Percentiles rank a stretch among this genome's conserved stretches.
Evolutionary conservation across 2,113 vertebrate species (phyloP).

Genomic region (Jacana jacana): DNA sequence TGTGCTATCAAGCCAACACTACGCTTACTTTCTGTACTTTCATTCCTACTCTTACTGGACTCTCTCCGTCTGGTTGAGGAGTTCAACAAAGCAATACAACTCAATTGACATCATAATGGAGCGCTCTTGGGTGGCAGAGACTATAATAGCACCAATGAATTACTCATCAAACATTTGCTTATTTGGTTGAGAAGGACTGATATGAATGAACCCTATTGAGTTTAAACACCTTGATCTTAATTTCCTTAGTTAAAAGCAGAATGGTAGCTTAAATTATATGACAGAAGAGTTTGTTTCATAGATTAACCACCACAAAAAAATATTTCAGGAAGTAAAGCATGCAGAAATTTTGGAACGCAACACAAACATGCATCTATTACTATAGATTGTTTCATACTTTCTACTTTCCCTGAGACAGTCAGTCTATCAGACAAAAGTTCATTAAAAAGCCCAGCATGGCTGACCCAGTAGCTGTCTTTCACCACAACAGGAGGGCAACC

Average conservation of each 20-base stretch:
- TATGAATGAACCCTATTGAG: conserved; percentile 8
- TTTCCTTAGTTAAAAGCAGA: conserved; percentile 20
- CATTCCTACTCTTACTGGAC: not conserved
- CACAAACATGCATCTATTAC: not conserved
- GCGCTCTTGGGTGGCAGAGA: not conserved
- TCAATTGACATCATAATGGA: not conserved
- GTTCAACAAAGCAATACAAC: not conserved
- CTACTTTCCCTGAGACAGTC: not conserved
- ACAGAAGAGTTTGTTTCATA: not conserved
- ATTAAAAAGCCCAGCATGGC: not conserved
- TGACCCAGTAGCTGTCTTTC: not conserved
- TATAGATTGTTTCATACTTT: not conserved
- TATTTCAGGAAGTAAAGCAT: not conserved
- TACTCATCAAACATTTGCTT: not conserved
- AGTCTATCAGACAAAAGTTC: not conserved
- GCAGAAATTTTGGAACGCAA: not conserved
- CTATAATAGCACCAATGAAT: not conserved
- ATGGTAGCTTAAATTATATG: not conserved
- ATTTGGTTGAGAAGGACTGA: not conserved
- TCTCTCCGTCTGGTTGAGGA: not conserved
- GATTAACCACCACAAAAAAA: not conserved
- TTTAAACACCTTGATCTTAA: conserved; percentile 15
- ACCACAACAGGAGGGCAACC: not conserved
- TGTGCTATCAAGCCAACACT: not conserved
- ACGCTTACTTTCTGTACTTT: not conserved